These are phyloP conservation scores for Lampris megalopsis DNA, from an alignment of 2,113 vertebrate species.

Conservation along the genomic window DNA sequence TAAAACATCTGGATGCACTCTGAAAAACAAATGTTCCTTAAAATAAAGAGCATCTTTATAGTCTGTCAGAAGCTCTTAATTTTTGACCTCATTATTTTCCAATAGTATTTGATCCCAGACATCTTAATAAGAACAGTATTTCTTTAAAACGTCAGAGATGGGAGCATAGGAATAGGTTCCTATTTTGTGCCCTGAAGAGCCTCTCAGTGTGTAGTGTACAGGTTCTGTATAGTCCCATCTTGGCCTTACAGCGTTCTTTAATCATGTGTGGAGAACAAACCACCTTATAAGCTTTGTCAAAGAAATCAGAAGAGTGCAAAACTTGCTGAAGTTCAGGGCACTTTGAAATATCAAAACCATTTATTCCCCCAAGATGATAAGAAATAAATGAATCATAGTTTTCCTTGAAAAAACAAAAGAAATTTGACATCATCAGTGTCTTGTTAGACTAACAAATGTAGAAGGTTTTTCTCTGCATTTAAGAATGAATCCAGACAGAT, in stretches of 20 bases:
- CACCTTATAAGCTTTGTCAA: not conserved
- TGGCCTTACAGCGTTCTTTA: constrained; percentile 6
- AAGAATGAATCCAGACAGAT: constrained; percentile 12
- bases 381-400: constrained; percentile 35
- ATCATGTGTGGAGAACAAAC: not conserved
- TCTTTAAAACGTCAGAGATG: constrained; percentile 19
- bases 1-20: constrained; percentile 22
- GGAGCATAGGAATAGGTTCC: constrained; percentile 27
- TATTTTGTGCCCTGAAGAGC: constrained; percentile 20
- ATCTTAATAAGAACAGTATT: constrained; percentile 29
- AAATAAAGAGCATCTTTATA: constrained; percentile 18
- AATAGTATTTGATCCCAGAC: constrained; percentile 4
- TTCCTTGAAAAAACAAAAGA: constrained; percentile 24
- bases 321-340: constrained; percentile 2
- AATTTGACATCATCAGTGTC: constrained; percentile 25
- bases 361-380: constrained; percentile 7
- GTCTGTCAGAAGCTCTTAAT: constrained; percentile 23
- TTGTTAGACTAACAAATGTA: constrained; percentile 19
- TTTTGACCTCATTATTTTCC: not conserved
- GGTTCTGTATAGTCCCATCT: not conserved
- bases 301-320: constrained; percentile 2
- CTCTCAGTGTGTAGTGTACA: not conserved
- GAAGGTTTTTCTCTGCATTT: constrained; percentile 26
- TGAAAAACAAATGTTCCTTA: constrained; percentile 25
- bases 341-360: not conserved